Conservation (phyloP, 2,888 invertebrate genomes). For the Seladonia tumulorum region DNA sequence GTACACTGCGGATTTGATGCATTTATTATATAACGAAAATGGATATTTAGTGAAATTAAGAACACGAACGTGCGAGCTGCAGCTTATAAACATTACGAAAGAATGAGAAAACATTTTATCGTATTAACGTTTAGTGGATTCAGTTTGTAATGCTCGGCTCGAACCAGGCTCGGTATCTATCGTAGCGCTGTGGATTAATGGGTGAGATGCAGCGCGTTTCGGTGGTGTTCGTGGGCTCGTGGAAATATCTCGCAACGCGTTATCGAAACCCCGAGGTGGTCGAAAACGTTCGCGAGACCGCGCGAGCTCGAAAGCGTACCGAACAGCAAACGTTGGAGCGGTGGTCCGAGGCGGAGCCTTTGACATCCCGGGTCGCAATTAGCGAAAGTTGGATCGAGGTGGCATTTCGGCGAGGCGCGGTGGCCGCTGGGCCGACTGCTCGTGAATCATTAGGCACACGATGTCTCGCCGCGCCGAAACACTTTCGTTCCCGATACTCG, state of each 20-base stretch:
- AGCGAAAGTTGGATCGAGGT: constrained; percentile 38
- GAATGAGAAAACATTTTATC: no score
- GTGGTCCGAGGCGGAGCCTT: constrained; percentile 7
- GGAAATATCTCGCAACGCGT: not conserved
- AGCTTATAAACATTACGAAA: no score
- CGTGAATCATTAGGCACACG: constrained; percentile 46
- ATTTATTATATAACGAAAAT: no score
- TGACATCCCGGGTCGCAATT: constrained; percentile 29
- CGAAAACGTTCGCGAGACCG: not conserved
- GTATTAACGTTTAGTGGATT: no score
- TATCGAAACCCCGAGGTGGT: not conserved
- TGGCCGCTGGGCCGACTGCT: constrained; percentile 1
- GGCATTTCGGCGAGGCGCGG: not conserved
- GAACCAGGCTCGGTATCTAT: not conserved
- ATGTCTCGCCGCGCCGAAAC: constrained; percentile 19
- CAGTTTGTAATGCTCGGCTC: no score
- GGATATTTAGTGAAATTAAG: no score
- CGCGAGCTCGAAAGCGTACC: not conserved
- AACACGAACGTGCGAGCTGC: no score
- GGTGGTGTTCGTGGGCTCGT: not conserved
- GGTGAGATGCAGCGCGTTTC: not conserved
- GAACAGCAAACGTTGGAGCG: not conserved
- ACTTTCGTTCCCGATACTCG: constrained; percentile 42
- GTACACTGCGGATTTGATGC: no score
- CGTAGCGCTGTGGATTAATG: no score